Percentiles rank a stretch among this genome's conserved stretches.
Conservation (phyloP, 2,797 vertebrate genomes). For the Pogoniulus pusillus region DNA sequence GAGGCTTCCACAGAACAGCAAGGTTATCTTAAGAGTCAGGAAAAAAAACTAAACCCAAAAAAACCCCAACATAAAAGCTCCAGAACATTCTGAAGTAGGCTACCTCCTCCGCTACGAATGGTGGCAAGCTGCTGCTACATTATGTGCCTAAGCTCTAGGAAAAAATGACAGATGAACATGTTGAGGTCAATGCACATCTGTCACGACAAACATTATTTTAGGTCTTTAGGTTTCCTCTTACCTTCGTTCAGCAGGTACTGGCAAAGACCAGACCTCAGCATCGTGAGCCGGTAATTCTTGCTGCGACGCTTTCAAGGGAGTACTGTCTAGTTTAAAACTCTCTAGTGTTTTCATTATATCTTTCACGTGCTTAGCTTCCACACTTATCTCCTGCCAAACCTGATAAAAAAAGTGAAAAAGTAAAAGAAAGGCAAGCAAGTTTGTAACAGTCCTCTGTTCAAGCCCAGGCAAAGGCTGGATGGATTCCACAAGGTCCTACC, state of each 20-base stretch:
- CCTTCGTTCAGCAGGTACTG: conserved; percentile 89
- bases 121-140: not conserved
- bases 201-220: not conserved
- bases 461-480: not conserved
- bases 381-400: conserved; percentile 94
- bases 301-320: conserved; percentile 85
- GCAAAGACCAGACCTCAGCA: conserved; percentile 86
- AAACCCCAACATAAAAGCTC: not conserved
- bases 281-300: conserved; percentile 82
- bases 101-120: not conserved
- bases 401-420: conserved; percentile 62
- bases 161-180: not conserved
- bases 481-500: not conserved
- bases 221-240: conserved; percentile 63
- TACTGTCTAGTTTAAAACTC: conserved; percentile 88
- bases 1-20: not conserved
- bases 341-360: conserved; percentile 94
- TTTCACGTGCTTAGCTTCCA: conserved; percentile 93
- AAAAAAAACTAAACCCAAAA: not conserved
- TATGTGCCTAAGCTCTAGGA: not conserved
- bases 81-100: not conserved
- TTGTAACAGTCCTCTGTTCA: not conserved
- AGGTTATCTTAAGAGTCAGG: not conserved
- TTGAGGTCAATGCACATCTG: not conserved
- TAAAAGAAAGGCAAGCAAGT: not conserved